Evolutionary conservation across 2,797 vertebrate species (phyloP).

Genomic region (Myoxocephalus aenaeus): DNA sequence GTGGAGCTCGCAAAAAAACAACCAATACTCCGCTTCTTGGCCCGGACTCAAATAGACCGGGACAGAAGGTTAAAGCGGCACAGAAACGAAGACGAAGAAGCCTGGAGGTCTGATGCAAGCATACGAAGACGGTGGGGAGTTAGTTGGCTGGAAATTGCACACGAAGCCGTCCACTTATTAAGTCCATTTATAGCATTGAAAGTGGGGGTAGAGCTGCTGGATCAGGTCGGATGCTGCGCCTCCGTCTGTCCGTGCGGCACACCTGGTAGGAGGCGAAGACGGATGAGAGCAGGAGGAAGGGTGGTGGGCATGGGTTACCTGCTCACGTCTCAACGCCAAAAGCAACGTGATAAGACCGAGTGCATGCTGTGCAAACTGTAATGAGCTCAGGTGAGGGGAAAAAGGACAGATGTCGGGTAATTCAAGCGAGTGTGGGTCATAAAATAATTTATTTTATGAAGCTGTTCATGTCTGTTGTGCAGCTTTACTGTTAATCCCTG

Average conservation of each 20-base stretch:
- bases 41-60: conserved; percentile 50
- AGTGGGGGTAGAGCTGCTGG: conserved; percentile 10
- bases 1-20: conserved; percentile 16
- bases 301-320: conserved; percentile 52
- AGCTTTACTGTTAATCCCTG: neutral
- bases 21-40: conserved; percentile 37
- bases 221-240: conserved; percentile 48
- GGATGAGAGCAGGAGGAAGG: conserved; percentile 28
- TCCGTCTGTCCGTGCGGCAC: conserved; percentile 73
- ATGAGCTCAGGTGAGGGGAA: conserved; percentile 34
- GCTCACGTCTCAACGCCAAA: conserved; percentile 29
- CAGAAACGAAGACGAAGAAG: conserved; percentile 43
- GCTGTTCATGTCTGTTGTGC: neutral
- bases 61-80: conserved; percentile 59
- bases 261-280: conserved; percentile 68
- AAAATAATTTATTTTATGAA: too few relatives aligned
- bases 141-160: conserved; percentile 15
- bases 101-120: conserved; percentile 48
- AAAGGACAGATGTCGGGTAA: conserved; percentile 2
- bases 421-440: too few relatives aligned
- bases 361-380: conserved; percentile 25
- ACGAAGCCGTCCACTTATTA: conserved; percentile 12
- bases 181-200: conserved; percentile 60
- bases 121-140: conserved; percentile 18
- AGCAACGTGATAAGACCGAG: conserved; percentile 28